These are phyloP conservation scores for Trigoniulus corallinus DNA, from an alignment of 1,140 invertebrate genomes.

Conservation along the genomic window DNA sequence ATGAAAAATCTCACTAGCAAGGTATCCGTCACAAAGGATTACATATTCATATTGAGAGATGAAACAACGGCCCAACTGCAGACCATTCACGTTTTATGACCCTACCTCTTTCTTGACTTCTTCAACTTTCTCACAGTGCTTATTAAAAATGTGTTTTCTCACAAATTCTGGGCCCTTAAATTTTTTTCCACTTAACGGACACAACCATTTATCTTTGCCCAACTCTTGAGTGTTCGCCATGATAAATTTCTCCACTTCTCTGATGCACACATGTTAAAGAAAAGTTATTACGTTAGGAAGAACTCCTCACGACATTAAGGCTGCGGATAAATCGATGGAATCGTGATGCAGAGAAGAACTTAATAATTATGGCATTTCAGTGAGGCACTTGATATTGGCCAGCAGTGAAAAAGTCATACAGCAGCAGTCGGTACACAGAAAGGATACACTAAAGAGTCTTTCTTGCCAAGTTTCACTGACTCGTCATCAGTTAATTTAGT, in stretches of 20 bases:
- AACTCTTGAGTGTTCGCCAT: conserved; percentile 86
- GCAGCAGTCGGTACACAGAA: conserved; percentile 27
- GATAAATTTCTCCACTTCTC: conserved; percentile 86
- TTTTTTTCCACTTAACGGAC: conserved; percentile 95
- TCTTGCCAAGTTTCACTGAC: conserved; percentile 65
- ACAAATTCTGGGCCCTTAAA: conserved; percentile 99
- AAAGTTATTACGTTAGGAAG: not conserved
- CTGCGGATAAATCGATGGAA: conserved; percentile 10
- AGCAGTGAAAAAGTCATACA: not conserved
- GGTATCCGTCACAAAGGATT: no score
- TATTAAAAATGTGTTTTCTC: conserved; percentile 95
- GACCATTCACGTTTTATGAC: not conserved
- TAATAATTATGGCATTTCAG: not conserved
- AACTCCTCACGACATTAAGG: not conserved
- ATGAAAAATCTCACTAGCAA: no score
- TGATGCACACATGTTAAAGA: conserved; percentile 11
- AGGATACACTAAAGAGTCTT: conserved; percentile 53
- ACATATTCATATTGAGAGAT: no score
- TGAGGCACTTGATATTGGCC: not conserved
- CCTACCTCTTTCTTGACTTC: conserved; percentile 83
- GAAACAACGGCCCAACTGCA: no score
- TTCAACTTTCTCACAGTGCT: conserved; percentile 89
- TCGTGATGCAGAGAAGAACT: no score
- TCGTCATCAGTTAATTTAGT: conserved; percentile 59
- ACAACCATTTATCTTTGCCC: conserved; percentile 95